Evolutionary conservation across 2,888 invertebrate genomes (phyloP).

Genomic region (Ophion costatus): DNA sequence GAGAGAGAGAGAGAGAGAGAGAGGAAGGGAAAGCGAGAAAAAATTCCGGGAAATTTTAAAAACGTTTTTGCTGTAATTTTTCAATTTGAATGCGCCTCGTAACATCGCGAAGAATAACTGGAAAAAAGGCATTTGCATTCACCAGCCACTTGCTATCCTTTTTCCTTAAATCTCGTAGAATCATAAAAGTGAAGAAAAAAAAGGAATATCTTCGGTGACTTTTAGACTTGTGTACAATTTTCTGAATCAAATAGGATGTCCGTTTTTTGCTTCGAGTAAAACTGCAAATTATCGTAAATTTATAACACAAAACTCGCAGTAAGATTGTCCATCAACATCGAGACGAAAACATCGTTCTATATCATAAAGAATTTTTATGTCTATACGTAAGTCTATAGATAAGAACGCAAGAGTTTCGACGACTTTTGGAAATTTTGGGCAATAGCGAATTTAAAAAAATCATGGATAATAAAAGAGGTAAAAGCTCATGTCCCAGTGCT

Average conservation of each 20-base stretch:
- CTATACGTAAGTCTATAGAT: neutral
- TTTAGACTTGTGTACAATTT: neutral
- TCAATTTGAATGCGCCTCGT: slow-evolving; percentile 59
- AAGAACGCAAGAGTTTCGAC: neutral
- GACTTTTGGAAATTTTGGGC: neutral
- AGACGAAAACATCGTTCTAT: too few relatives aligned
- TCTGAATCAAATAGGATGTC: too few relatives aligned
- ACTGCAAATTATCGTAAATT: too few relatives aligned
- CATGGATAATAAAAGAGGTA: slow-evolving; percentile 12
- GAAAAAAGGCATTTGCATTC: slow-evolving; percentile 45
- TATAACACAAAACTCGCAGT: too few relatives aligned
- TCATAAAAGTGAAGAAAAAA: neutral
- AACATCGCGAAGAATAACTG: slow-evolving; percentile 6
- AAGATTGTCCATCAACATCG: too few relatives aligned
- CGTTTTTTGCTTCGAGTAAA: too few relatives aligned
- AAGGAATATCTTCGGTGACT: neutral
- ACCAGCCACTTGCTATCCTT: neutral
- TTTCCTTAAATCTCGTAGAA: neutral
- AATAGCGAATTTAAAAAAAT: neutral
- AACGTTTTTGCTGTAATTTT: slow-evolving; percentile 41
- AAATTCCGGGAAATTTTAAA: slow-evolving; percentile 53
- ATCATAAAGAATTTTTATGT: neutral
- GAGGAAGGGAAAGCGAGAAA: neutral
- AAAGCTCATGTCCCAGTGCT: slow-evolving; percentile 16
- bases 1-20: neutral